A percentile compares a stretch with the other conserved stretches of the same genome.
Conservation (phyloP, 2,888 invertebrate species). For the Pseudolycoriella hygida region DNA sequence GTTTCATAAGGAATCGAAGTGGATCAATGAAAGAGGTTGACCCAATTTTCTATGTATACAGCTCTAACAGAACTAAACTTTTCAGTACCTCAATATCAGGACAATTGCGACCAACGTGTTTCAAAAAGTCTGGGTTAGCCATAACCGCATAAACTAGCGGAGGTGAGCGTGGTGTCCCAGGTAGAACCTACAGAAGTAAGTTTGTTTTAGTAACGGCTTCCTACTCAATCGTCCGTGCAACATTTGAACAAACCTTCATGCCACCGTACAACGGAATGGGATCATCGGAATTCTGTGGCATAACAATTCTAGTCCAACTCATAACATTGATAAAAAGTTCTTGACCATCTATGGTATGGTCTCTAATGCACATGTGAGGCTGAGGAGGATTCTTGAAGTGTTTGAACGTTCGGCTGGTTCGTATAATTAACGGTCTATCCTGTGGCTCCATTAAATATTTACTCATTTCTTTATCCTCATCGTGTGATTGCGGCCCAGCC, state of each 20-base stretch:
- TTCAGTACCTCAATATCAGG: slow-evolving; percentile 38
- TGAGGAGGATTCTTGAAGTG: slow-evolving; percentile 58
- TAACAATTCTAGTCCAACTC: slow-evolving; percentile 54
- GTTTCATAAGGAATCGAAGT: too few species aligned
- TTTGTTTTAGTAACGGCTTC: neutral
- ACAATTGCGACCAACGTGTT: slow-evolving; percentile 49
- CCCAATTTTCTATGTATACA: too few species aligned
- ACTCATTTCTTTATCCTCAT: too few species aligned
- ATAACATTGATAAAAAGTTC: slow-evolving; percentile 48
- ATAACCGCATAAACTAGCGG: slow-evolving; percentile 52
- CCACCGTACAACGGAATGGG: slow-evolving; percentile 55
- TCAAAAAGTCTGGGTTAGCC: slow-evolving; percentile 52
- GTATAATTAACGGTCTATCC: slow-evolving; percentile 31
- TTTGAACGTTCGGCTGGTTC: slow-evolving; percentile 41
- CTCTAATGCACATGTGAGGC: slow-evolving; percentile 55
- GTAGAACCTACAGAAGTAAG: slow-evolving; percentile 31
- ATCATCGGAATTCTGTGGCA: slow-evolving; percentile 44
- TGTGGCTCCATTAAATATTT: slow-evolving; percentile 1
- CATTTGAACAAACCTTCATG: slow-evolving; percentile 36
- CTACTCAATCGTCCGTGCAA: neutral
- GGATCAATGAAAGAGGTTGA: too few species aligned
- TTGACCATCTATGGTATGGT: slow-evolving; percentile 31
- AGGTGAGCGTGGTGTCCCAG: slow-evolving; percentile 41
- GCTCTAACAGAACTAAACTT: too few species aligned
- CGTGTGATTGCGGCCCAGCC: too few species aligned